A percentile compares a stretch with the other conserved stretches of the same genome.
phyloP scores from a whole-genome alignment of 2,797 vertebrate species.

The Leucoraja ocellata region DNA sequence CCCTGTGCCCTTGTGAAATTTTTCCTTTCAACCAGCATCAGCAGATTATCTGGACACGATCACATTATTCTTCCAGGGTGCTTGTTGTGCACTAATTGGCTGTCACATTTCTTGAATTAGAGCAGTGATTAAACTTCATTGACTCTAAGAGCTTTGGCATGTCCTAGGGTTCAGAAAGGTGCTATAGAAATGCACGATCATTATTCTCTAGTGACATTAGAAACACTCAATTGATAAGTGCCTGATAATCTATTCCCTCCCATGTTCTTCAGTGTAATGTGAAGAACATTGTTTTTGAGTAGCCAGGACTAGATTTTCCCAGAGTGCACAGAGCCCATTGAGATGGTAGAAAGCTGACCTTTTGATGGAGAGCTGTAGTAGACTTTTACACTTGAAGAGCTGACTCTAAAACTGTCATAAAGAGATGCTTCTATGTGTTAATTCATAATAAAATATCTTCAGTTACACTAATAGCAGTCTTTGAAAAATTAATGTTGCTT shows the following conservation, averaged over 20 bases:
- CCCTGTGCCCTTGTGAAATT: neutral
- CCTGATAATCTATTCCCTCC: neutral
- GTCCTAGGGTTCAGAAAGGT: too few species aligned
- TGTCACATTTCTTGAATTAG: too few species aligned
- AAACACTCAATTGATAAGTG: neutral
- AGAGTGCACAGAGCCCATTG: too few species aligned
- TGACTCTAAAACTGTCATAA: constrained; percentile 34
- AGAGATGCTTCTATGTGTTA: constrained; percentile 33
- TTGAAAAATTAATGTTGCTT: constrained; percentile 37
- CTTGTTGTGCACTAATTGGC: too few species aligned
- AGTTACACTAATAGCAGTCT: constrained; percentile 35
- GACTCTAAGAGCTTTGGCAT: too few species aligned
- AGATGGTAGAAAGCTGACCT: constrained; percentile 1
- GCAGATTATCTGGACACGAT: too few species aligned
- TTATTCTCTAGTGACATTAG: neutral
- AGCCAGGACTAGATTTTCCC: too few species aligned
- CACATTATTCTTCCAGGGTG: too few species aligned
- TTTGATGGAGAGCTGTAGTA: neutral
- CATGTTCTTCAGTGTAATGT: neutral
- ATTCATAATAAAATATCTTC: constrained; percentile 36
- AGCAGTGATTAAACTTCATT: too few species aligned
- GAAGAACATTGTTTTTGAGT: neutral
- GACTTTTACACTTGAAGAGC: constrained; percentile 22
- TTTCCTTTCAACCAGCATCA: neutral
- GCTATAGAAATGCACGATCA: too few species aligned